Percentiles rank a stretch among this genome's conserved stretches.
Conservation (phyloP, 2,113 vertebrate genomes). For the Acanthisitta chloris region DNA sequence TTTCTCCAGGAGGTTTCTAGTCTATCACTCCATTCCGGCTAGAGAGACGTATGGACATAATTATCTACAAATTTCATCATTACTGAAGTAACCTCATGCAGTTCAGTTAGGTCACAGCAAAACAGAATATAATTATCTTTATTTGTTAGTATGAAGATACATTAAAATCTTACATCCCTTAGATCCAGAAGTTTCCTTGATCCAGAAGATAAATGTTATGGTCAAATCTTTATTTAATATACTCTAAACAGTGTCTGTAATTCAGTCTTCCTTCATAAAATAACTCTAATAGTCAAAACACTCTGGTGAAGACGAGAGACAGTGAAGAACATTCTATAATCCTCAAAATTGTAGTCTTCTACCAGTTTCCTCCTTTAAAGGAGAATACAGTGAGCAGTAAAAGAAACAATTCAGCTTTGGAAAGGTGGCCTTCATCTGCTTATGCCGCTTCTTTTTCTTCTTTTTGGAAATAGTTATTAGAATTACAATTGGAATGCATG, state of each 20-base stretch:
- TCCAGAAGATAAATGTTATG: not conserved
- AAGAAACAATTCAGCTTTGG: not conserved
- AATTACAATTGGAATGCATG: not conserved
- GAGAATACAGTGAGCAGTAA: not conserved
- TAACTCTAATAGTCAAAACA: not conserved
- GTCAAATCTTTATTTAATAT: not conserved
- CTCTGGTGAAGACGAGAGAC: not conserved
- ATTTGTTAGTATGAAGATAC: not conserved
- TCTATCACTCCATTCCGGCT: not conserved
- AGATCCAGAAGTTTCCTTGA: not conserved
- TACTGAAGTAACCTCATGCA: not conserved
- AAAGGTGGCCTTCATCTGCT: not conserved
- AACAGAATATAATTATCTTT: not conserved
- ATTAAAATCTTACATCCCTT: not conserved
- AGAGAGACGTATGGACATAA: not conserved
- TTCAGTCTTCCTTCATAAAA: not conserved
- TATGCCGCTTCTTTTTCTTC: not conserved
- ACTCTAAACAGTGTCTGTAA: not conserved
- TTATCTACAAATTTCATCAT: not conserved
- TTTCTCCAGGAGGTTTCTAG: not conserved
- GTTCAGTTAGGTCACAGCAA: not conserved
- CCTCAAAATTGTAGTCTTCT: not conserved
- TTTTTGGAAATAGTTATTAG: not conserved
- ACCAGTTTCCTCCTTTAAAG: not conserved
- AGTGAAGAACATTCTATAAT: not conserved